Evolutionary conservation across 2,888 invertebrate genomes (phyloP).

Genomic region (Nomada flava): DNA sequence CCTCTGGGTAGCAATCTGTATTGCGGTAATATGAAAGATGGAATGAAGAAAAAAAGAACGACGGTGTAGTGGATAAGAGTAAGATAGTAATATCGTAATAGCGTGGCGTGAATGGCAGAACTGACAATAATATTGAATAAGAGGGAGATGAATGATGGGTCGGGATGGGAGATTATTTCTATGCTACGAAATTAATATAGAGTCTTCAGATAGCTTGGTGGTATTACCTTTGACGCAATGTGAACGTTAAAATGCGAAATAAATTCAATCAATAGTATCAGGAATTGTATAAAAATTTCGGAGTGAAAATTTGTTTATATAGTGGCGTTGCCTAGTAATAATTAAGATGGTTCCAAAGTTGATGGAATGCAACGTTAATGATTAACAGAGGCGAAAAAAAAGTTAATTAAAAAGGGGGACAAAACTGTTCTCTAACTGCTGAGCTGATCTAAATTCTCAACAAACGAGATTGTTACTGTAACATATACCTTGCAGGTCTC

Average conservation of each 20-base stretch:
- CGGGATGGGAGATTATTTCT: neutral
- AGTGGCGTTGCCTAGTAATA: neutral
- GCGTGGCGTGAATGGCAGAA: neutral
- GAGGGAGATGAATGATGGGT: neutral
- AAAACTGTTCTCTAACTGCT: no score
- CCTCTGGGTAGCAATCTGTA: conserved; percentile 9
- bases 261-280: neutral
- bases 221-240: no score
- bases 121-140: no score
- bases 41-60: neutral
- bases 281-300: no score
- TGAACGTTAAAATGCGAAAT: neutral
- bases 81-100: neutral
- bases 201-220: neutral
- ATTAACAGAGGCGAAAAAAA: no score
- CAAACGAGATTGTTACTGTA: no score
- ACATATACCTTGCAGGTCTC: no score
- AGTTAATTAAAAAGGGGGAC: no score
- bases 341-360: no score
- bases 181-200: neutral
- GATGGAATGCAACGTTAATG: neutral
- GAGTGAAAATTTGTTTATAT: no score
- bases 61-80: neutral
- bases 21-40: conserved; percentile 7
- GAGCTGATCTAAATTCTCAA: no score